Evolutionary conservation across 2,888 invertebrate genomes (phyloP).

Genomic region (Aricia artaxerxes): DNA sequence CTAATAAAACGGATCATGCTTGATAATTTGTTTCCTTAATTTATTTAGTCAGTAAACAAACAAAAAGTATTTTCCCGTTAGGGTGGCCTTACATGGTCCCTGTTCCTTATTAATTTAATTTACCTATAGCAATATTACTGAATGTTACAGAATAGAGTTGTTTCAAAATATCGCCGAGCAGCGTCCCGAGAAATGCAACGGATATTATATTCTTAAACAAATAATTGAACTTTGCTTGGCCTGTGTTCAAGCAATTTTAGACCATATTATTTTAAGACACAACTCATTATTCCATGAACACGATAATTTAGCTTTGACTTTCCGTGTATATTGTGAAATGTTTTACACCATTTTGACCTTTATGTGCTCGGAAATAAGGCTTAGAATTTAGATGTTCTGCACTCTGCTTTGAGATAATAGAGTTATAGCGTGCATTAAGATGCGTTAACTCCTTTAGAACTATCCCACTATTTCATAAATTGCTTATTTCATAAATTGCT

Average conservation of each 20-base stretch:
- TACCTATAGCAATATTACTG: background rate
- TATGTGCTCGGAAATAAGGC: background rate
- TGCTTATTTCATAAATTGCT: background rate
- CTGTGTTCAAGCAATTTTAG: background rate
- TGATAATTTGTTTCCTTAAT: no score
- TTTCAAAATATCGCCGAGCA: background rate
- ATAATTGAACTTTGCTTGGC: constrained; percentile 39
- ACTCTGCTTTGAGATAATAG: background rate
- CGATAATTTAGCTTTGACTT: background rate
- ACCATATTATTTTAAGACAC: background rate
- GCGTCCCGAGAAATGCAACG: constrained; percentile 39
- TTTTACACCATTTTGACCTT: background rate
- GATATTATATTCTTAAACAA: constrained; percentile 51
- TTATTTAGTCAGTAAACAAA: no score
- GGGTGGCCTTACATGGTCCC: no score
- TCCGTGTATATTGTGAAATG: background rate
- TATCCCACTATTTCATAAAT: background rate
- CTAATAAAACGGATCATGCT: no score
- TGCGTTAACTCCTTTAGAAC: background rate
- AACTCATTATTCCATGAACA: background rate
- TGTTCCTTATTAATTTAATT: background rate
- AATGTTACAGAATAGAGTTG: constrained; percentile 11
- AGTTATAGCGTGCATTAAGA: background rate
- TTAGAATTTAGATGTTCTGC: background rate
- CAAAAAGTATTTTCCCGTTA: no score